Evolutionary conservation across 2,888 invertebrate genomes (phyloP), one percentile per base, ranked within the genome.

Genomic region (Drosophila sordidula): DNA sequence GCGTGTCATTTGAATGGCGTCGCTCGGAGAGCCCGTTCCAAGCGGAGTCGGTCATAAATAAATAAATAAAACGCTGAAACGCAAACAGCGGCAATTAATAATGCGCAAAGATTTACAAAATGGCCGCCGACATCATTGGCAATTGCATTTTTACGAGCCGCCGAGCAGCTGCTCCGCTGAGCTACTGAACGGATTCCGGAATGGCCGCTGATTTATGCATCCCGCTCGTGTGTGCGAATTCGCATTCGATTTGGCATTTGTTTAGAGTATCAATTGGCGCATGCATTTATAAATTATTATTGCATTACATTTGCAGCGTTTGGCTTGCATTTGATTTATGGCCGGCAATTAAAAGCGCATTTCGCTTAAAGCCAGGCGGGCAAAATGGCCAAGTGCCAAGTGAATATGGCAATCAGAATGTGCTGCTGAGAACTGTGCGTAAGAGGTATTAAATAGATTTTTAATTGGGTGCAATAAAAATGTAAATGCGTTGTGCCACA

Each of bases 261-360:
- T 59, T 70, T 46, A n/a, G 57, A 49, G 55, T 39, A 58, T 73
- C 68, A 64, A 61, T 74, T 71, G 68, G 67, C 73, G 65, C 64
- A 52, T 68, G 73, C 70, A 66, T 69, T 78, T 70, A 58, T 71
- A 78, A 84, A 82, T 71, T 54, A 80, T 71, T 70, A 65, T 71
- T 70, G 70, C 70, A 68, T 47, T 76, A 44, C 64, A 57, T 56
- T 64, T 56, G 63, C 61, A 56, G 47, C 42, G 29, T 41, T 50
- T 26, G 14, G 54, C 49, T 16, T 38, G 72, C 25, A 45, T 47
- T 80, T 90, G 90, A 90, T 90, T 90, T 87, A 90, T 85, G 85
- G 68, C 66, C 72, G 55, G 75, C 89, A 90, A 90, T 90, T 90
- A 89, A 87, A 90, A 90, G 75, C 77, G 69, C 80, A 87, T 81